Evolutionary conservation across 2,888 invertebrate genomes (phyloP).

Genomic region (Troides helena): DNA sequence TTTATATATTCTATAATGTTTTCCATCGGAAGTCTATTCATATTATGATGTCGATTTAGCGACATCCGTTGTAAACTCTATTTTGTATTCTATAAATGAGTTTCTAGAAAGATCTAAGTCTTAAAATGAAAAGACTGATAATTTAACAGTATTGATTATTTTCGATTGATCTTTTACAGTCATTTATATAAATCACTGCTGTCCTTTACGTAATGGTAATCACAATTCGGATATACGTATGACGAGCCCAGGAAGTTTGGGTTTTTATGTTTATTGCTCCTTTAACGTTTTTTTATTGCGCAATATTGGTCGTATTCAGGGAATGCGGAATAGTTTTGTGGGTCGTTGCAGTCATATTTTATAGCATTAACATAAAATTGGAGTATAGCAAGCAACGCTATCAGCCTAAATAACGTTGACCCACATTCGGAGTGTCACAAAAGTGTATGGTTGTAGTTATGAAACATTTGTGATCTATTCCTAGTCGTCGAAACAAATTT

Average conservation of each 20-base stretch:
- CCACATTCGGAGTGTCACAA: slow-evolving; percentile 5
- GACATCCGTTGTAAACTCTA: too few species aligned
- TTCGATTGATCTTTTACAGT: too few species aligned
- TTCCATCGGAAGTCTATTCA: too few species aligned
- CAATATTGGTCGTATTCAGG: slow-evolving; percentile 1
- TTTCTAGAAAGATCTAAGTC: too few species aligned
- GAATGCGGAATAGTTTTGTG: slow-evolving; percentile 9
- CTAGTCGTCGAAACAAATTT: too few species aligned
- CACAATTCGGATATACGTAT: background rate
- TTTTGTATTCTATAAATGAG: too few species aligned
- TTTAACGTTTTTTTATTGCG: slow-evolving; percentile 9
- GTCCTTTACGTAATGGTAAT: too few species aligned
- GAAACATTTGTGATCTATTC: background rate
- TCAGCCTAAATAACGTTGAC: slow-evolving; percentile 16
- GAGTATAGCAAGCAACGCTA: slow-evolving; percentile 3
- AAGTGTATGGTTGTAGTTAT: slow-evolving; percentile 3
- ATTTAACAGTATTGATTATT: too few species aligned
- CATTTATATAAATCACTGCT: too few species aligned
- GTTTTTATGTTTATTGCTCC: slow-evolving; percentile 7
- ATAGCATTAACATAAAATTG: slow-evolving; percentile 15
- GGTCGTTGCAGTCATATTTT: slow-evolving; percentile 11
- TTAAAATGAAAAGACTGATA: too few species aligned
- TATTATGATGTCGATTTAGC: too few species aligned
- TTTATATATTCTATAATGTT: too few species aligned
- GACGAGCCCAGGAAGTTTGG: background rate